phyloP scores from a whole-genome alignment of 2,113 vertebrate species.

The Gallinago jamesoni region DNA sequence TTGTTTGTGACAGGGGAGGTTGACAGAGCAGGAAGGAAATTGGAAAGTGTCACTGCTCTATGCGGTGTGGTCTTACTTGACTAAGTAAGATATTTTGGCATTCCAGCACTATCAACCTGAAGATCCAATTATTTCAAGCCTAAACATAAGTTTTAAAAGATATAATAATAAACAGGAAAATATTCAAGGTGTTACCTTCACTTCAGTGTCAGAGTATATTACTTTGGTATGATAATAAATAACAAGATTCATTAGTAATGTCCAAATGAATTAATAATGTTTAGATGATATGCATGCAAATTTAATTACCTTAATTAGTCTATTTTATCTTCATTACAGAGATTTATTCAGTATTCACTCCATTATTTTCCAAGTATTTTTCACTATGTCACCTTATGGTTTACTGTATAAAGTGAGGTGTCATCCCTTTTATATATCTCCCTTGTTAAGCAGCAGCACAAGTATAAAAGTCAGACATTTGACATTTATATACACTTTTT shows the following conservation, averaged over 20 bases:
- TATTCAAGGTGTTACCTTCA: not conserved
- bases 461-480: not conserved
- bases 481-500: not conserved
- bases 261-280: not conserved
- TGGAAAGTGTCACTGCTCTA: not conserved
- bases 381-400: not conserved
- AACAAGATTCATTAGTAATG: not conserved
- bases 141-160: not conserved
- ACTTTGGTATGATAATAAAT: not conserved
- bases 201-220: not conserved
- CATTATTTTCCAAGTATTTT: not conserved
- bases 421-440: not conserved
- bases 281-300: not conserved
- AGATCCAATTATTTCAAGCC: not conserved
- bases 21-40: not conserved
- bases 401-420: not conserved
- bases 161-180: not conserved
- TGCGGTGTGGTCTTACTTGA: not conserved
- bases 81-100: not conserved
- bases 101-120: not conserved
- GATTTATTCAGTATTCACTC: not conserved
- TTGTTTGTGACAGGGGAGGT: not conserved
- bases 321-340: not conserved
- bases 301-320: not conserved
- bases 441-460: not conserved